Evolutionary conservation across 2,888 invertebrate species (phyloP).

Genomic region (Elgonia sp.): DNA sequence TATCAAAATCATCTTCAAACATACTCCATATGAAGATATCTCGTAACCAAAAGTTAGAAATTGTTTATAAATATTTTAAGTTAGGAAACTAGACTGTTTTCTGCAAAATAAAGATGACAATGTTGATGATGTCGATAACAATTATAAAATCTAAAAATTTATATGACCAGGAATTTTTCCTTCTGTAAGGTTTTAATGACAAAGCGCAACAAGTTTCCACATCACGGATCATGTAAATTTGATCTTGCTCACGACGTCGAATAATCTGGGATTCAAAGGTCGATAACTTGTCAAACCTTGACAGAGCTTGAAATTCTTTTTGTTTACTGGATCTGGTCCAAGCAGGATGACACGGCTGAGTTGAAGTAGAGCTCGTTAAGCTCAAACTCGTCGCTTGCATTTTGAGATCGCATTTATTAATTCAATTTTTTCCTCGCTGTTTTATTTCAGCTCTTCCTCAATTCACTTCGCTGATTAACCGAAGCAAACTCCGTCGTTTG

Average conservation of each 20-base stretch:
- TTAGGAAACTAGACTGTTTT: too few relatives aligned
- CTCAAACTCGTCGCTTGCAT: slow-evolving; percentile 25
- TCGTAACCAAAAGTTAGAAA: too few relatives aligned
- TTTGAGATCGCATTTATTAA: slow-evolving; percentile 79
- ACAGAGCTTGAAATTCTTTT: not conserved
- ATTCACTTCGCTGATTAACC: slow-evolving; percentile 85
- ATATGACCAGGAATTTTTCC: too few relatives aligned
- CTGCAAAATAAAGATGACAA: too few relatives aligned
- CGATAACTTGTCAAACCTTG: slow-evolving; percentile 17
- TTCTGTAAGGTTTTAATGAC: slow-evolving; percentile 39
- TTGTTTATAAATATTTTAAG: too few relatives aligned
- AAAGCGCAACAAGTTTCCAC: slow-evolving; percentile 64
- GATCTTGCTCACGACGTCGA: slow-evolving; percentile 19
- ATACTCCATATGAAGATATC: too few relatives aligned
- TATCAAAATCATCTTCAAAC: too few relatives aligned
- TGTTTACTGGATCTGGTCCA: slow-evolving; percentile 30
- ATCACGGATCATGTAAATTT: slow-evolving; percentile 63
- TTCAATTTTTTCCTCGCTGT: slow-evolving; percentile 83
- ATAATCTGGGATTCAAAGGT: slow-evolving; percentile 31
- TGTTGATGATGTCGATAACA: too few relatives aligned
- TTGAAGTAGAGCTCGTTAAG: slow-evolving; percentile 52
- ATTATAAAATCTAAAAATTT: too few relatives aligned
- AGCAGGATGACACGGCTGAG: slow-evolving; percentile 12
- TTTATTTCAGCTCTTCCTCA: slow-evolving; percentile 81
- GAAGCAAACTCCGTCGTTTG: slow-evolving; percentile 71